Evolutionary conservation across 2,888 invertebrate genomes (phyloP), one percentile per base, ranked within the genome.

Genomic region (Drosophila falleni): DNA sequence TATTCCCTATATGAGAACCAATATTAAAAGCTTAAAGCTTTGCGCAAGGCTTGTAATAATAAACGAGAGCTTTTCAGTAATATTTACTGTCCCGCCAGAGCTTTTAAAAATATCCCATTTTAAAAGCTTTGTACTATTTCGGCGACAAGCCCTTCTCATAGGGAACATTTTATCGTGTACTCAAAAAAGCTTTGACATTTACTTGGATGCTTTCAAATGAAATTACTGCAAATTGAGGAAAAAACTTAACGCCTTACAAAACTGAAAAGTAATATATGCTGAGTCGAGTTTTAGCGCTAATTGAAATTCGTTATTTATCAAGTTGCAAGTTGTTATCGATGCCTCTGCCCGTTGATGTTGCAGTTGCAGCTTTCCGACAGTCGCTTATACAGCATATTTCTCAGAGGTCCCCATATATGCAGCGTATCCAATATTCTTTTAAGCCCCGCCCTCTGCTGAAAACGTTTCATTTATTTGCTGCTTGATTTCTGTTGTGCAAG

Each of bases 221-320:
- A 60, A 42, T 35, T 8, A 11, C 51, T 51, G 29, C 19, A 11
- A 35, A 53, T 53, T 33, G 29, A 13, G n/a, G 16, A 4, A 29
- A 46, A n/a, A 33, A 31, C 23, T 31, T 31, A 29, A 47, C 19
- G 37, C 4, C 11, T 13, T 44, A 41, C 11, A n/a, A 42, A n/a
- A 6, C 37, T 29, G n/a, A 42, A 65, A 26, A 50, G 13, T 44
- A 63, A 74, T 58, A 41, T 10, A 54, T 35, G 19, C 39, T 37
- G 29, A 46, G 23, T 13, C 35, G 23, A 46, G 62, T 70, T 71
- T 78, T 66, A 65, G 60, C 80, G 63, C 78, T 84, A 84, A 87
- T 87, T 82, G 86, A 83, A 84, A 82, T 82, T 67, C 64, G 68
- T 84, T 86, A 84, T 87, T 86, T 71, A 86, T 76, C 74, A 83